phyloP scores from a whole-genome alignment of 2,888 invertebrate genomes.

The Nemotelus pantherinus region DNA sequence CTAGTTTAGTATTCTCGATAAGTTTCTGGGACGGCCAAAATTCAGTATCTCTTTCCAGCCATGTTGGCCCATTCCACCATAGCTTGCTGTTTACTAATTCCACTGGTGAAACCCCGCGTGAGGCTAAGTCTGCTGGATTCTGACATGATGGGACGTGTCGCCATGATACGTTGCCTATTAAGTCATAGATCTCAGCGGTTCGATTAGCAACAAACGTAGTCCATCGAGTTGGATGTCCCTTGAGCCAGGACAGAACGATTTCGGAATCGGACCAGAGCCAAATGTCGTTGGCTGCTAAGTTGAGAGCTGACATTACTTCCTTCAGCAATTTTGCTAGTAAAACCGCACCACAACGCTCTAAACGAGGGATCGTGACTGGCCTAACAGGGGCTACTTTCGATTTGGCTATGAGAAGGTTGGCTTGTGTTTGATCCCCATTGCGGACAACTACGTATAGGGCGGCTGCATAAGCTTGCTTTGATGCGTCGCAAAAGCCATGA shows the following conservation, averaged over 20 bases:
- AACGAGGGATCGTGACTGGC: background rate
- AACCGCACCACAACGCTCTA: background rate
- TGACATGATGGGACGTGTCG: background rate
- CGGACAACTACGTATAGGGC: constrained; percentile 37
- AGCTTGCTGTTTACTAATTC: background rate
- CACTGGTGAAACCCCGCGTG: background rate
- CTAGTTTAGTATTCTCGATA: too few relatives aligned
- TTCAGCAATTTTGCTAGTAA: background rate
- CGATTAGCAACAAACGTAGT: background rate
- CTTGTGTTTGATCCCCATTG: background rate
- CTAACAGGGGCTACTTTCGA: too few relatives aligned
- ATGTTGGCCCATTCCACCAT: background rate
- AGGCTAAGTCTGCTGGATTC: background rate
- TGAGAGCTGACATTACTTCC: background rate
- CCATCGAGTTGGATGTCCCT: background rate
- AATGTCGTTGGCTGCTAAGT: background rate
- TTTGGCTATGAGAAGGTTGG: background rate
- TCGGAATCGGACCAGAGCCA: background rate
- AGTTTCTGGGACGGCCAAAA: too few relatives aligned
- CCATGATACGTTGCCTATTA: background rate
- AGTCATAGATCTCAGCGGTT: background rate
- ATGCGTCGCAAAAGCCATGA: constrained; percentile 48
- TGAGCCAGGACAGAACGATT: background rate
- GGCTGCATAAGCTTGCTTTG: constrained; percentile 44
- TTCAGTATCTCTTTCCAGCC: too few relatives aligned